A percentile compares a stretch with the other conserved stretches of the same genome.
These are phyloP conservation scores for Acanthaster planci DNA, from an alignment of 35 echinoderm and acorn worm genomes.

Conservation along the genomic window DNA sequence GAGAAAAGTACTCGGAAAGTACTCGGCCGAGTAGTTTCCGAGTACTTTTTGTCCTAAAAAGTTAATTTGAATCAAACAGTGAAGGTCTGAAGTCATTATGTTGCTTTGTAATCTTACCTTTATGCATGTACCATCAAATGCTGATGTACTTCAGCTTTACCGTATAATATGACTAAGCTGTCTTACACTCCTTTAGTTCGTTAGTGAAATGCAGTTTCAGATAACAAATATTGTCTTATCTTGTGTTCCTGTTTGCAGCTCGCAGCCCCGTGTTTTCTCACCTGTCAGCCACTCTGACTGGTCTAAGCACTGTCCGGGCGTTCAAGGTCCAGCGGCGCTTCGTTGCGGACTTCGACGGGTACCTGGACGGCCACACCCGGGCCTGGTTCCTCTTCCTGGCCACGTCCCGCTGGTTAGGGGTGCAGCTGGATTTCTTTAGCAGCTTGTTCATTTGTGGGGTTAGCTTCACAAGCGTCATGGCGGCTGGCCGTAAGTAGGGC, in stretches of 20 bases:
- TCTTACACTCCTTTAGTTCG: too few species aligned
- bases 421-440: conserved; percentile 67
- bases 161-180: too few species aligned
- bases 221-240: too few species aligned
- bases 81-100: too few species aligned
- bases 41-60: too few species aligned
- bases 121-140: too few species aligned
- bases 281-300: conserved; percentile 87
- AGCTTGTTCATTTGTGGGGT: conserved; percentile 66
- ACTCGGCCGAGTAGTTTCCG: too few species aligned
- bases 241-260: conserved; percentile 45
- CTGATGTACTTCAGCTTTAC: too few species aligned
- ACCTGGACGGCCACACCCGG: conserved; percentile 83
- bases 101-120: too few species aligned
- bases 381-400: conserved; percentile 82
- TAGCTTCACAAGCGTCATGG: conserved; percentile 59
- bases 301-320: conserved; percentile 82
- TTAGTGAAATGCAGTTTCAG: too few species aligned
- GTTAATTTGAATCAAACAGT: too few species aligned
- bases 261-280: conserved; percentile 94
- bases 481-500: conserved; percentile 70
- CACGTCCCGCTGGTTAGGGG: conserved; percentile 79
- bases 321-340: conserved; percentile 76
- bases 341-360: conserved; percentile 50
- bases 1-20: too few species aligned